phyloP scores from a whole-genome alignment of 2,113 vertebrate species.

The Stegastes partitus region DNA sequence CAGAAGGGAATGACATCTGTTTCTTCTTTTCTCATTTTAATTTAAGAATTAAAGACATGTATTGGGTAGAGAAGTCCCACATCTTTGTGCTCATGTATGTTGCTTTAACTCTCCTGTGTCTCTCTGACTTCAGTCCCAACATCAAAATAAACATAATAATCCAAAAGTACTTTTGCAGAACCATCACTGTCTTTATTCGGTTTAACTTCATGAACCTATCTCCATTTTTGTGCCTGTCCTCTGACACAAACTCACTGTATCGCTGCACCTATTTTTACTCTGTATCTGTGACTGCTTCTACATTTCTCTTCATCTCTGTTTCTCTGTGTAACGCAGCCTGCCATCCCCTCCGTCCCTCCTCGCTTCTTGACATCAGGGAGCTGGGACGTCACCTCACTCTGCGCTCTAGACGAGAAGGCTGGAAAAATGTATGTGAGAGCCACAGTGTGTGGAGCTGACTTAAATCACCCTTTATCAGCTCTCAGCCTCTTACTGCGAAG shows the following conservation, averaged over 20 bases:
- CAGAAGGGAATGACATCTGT: neutral
- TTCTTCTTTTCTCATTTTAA: neutral
- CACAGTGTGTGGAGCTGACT: conserved; percentile 14
- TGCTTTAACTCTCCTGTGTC: neutral
- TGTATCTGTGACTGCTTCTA: conserved; percentile 11
- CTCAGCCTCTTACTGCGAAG: neutral
- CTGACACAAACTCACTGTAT: conserved; percentile 30
- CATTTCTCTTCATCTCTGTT: conserved; percentile 40
- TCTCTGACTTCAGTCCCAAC: neutral
- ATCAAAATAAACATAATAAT: conserved; percentile 2
- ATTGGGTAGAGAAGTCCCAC: neutral
- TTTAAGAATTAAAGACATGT: neutral
- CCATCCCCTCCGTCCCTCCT: conserved; percentile 78
- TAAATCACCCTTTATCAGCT: conserved; percentile 30
- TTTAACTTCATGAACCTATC: conserved; percentile 6
- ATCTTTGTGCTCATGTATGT: neutral
- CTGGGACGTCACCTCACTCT: conserved; percentile 87
- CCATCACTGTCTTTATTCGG: neutral
- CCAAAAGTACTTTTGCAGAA: neutral
- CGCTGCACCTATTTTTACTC: conserved; percentile 53
- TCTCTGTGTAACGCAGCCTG: conserved; percentile 71
- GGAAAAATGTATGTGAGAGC: conserved; percentile 84
- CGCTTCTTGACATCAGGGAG: conserved; percentile 88
- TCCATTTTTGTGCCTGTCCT: neutral
- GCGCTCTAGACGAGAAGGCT: conserved; percentile 83